Evolutionary conservation across 2,888 invertebrate species (phyloP).

Genomic region (Hipparchia semele): DNA sequence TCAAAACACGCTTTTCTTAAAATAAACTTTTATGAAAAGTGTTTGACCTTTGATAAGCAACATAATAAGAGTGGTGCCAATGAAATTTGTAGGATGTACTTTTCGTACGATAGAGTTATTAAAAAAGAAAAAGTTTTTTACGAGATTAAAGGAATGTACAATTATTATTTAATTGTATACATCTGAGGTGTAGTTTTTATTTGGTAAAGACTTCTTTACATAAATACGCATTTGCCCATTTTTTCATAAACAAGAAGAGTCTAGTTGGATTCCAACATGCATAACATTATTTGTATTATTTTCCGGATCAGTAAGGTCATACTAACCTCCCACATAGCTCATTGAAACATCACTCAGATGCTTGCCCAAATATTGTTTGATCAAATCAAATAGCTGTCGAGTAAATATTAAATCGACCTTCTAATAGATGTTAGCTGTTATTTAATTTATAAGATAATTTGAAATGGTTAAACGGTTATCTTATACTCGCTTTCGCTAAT

Average conservation of each 20-base stretch:
- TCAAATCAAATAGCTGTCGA: conserved; percentile 24
- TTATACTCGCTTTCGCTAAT: no score
- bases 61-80: neutral
- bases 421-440: conserved; percentile 16
- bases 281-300: conserved; percentile 26
- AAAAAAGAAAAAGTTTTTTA: no score
- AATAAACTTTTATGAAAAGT: neutral
- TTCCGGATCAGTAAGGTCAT: conserved; percentile 36
- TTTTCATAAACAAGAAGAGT: neutral
- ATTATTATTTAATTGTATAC: no score
- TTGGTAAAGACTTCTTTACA: no score
- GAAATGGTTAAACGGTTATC: neutral
- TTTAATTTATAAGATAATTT: conserved; percentile 14
- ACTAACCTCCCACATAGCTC: conserved; percentile 22
- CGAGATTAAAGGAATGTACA: no score
- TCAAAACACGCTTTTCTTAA: neutral
- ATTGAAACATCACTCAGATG: conserved; percentile 30
- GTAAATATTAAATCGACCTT: conserved; percentile 26
- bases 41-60: neutral
- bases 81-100: neutral
- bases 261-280: neutral
- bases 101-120: no score
- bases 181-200: no score
- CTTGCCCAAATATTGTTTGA: conserved; percentile 25
- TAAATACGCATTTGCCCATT: conserved; percentile 1